Evolutionary conservation across 1,140 invertebrate species (phyloP), one percentile per base, ranked within the genome.

Genomic region (Drosophila pallidifrons): DNA sequence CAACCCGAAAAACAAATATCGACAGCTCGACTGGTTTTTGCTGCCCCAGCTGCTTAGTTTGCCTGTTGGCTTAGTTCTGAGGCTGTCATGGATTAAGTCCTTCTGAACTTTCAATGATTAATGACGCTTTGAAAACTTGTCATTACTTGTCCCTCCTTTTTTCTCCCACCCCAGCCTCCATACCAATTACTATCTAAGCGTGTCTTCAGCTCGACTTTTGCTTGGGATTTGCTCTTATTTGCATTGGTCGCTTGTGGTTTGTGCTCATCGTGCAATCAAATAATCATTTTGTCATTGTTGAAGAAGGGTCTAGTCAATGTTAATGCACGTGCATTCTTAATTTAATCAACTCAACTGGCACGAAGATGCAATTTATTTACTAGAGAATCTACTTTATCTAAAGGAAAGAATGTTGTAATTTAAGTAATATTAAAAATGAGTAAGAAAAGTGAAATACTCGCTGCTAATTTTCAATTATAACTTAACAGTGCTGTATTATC

Each of bases 61-160:
- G 51, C 47, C 30, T 65, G 68, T 47, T 54, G 46, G 64, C 55
- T 75, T 71, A 59, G 69, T 60, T 61, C 54, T 74, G 80, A 69
- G 81, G 77, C 75, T 35, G 78, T 38, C 77, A 71, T 64, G 82
- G 79, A 88, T 87, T 87, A 87, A 75, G 76, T 82, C 69, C 70
- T 75, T 72, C 51, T 54, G 61, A 86, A 86, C 74, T 85, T 86
- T 86, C 68, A 64, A 86, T 85, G 81, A 81, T 85, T 85, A 85
- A 85, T 85, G 81, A 85, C 67, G 74, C 78, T 78, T 81, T 86
- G 81, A 76, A 87, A 86, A 86, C 70, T 67, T 58, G 63, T 72
- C 75, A 74, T 70, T 77, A 60, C 51, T 77, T 73, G 4, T 54
- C 54, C 54, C 15, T 5, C 35, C 16, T 15, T 25, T 25, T 25